Conservation (phyloP, 30 jellyfish, hydroid and myxozoan species). For the Clytia hemisphaerica region DNA sequence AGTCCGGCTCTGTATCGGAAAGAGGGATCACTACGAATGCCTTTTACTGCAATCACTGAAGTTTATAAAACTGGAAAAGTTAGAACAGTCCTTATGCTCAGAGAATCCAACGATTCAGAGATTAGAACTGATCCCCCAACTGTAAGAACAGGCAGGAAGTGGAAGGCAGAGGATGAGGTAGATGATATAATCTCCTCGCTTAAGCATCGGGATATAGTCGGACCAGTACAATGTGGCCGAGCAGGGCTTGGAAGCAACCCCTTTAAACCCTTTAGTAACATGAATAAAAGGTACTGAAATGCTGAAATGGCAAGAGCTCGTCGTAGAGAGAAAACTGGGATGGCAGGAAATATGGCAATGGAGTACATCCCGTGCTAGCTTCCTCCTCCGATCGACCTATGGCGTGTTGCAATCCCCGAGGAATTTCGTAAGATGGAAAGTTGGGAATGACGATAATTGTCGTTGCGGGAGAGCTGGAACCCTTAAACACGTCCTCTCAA, state of each 20-base stretch:
- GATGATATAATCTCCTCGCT: not conserved
- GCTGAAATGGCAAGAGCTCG: no score
- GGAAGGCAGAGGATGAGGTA: conserved; percentile 5
- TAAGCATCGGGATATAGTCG: not conserved
- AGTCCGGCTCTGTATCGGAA: no score
- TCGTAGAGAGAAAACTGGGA: conserved; percentile 7
- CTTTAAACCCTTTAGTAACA: not conserved
- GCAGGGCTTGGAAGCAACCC: not conserved
- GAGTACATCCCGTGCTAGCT: conserved; percentile 10
- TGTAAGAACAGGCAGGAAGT: not conserved
- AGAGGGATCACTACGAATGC: no score
- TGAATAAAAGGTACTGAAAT: no score
- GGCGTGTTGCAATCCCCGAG: conserved; percentile 1
- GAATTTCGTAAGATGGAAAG: not conserved
- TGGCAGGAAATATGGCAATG: conserved; percentile 14
- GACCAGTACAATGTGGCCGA: not conserved
- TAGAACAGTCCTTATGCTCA: no score
- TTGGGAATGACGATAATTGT: conserved; percentile 1
- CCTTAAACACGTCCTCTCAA: no score
- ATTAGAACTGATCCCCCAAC: not conserved
- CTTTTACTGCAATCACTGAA: no score
- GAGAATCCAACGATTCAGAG: not conserved
- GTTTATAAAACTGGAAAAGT: no score
- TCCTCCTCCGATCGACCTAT: conserved; percentile 6
- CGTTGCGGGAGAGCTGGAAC: no score